phyloP scores from a whole-genome alignment of 2,888 invertebrate genomes.

The Callyntrura sp. region DNA sequence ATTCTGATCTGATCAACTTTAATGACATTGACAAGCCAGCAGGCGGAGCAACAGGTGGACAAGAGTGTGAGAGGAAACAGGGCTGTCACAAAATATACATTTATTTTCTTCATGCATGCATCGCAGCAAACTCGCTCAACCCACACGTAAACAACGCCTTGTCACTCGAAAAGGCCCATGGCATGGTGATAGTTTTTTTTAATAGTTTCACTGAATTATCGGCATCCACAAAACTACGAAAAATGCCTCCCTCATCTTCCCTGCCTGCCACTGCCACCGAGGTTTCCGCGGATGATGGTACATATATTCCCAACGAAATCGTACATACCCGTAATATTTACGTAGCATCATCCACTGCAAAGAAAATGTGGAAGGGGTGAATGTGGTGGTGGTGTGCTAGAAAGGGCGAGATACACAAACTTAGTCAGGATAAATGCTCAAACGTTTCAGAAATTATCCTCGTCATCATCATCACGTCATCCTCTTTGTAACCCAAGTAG shows the following conservation, averaged over 20 bases:
- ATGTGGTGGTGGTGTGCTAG: constrained; percentile 22
- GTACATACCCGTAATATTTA: neutral
- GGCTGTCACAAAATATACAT: constrained; percentile 69
- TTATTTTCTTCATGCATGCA: constrained; percentile 66
- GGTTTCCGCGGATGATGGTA: neutral
- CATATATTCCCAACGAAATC: too few relatives aligned
- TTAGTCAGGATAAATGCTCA: constrained; percentile 27
- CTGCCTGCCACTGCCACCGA: neutral
- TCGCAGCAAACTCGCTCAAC: constrained; percentile 58
- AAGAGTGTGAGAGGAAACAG: constrained; percentile 66
- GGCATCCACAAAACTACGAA: constrained; percentile 50
- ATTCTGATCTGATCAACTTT: constrained; percentile 30
- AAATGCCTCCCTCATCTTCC: constrained; percentile 52
- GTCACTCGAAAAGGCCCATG: constrained; percentile 18
- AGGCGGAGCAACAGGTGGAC: constrained; percentile 76
- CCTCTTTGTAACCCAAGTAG: constrained; percentile 52
- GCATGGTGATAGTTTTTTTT: constrained; percentile 3
- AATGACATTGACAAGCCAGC: constrained; percentile 67
- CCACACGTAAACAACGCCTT: constrained; percentile 63
- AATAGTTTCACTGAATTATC: neutral
- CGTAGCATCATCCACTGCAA: neutral
- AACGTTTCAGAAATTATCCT: constrained; percentile 31
- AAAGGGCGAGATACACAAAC: neutral
- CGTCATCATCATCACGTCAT: constrained; percentile 13
- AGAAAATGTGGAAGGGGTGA: constrained; percentile 73